These are phyloP conservation scores for Miniopterus natalensis DNA, from an alignment of 2,113 vertebrate species.

Conservation along the genomic window DNA sequence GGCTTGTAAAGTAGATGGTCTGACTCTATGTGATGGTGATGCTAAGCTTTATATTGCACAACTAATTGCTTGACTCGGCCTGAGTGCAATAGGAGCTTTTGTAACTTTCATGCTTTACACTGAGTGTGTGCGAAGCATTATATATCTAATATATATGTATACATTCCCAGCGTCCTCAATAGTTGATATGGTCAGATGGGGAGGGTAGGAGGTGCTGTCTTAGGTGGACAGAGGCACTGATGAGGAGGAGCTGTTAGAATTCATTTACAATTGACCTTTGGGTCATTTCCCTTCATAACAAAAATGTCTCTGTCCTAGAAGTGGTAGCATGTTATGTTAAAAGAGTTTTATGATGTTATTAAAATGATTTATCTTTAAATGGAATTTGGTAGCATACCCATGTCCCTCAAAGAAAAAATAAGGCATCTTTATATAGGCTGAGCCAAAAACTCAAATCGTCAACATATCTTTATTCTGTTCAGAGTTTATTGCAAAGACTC, in stretches of 20 bases:
- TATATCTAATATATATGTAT: neutral
- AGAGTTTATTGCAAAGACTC: neutral
- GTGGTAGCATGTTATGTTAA: neutral
- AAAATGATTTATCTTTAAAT: slow-evolving; percentile 45
- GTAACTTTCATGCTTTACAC: neutral
- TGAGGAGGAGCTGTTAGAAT: neutral
- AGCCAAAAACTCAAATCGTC: neutral
- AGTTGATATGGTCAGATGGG: neutral
- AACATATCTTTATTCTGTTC: neutral
- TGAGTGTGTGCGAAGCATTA: neutral
- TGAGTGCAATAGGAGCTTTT: neutral
- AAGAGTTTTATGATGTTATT: neutral
- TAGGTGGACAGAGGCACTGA: neutral
- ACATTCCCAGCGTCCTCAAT: neutral
- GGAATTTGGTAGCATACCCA: neutral
- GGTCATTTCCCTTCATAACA: neutral
- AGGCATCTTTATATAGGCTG: neutral
- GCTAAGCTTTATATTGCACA: neutral
- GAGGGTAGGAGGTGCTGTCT: neutral
- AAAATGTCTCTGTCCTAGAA: neutral
- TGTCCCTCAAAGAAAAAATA: slow-evolving; percentile 17
- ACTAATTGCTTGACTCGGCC: neutral
- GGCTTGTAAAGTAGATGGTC: neutral
- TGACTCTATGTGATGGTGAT: neutral
- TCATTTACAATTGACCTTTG: neutral